Evolutionary conservation across 2,797 vertebrate species (phyloP), one percentile per base, ranked within the genome.

Genomic region (Notoglanidium macrostoma): DNA sequence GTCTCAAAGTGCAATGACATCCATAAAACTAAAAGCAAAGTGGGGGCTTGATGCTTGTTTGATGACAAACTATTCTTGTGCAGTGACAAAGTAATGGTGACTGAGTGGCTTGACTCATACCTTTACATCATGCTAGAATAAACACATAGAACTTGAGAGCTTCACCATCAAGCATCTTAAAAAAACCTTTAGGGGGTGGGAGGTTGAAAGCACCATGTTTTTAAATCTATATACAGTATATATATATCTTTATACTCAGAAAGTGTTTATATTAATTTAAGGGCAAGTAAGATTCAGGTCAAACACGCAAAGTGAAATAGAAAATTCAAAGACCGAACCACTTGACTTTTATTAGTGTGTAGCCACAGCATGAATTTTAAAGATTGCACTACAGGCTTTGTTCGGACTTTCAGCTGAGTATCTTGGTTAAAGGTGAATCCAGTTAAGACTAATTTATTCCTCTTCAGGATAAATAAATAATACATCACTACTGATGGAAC

Each of bases 1-100:
- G 87, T 86, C 87, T 89, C 89, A 90, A 92, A 92, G 90, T 92
- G 92, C 87, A 89, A 87, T 91, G 91, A 90, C 90, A 90, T 90
- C 88, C 88, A 87, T 91, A 91, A 90, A 90, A 87, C 89, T 90
- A 88, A 92, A 92, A 88, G 87, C 87, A 72, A 67, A 78, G 61
- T 79, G 74, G 35, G 79, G 84, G 73, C 74, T 88, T 86, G 78
- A 80, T 86, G 73, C 74, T 88, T 85, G 78, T 79, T 87, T 86
- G 86, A 89, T 86, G 89, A 90, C 87, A 88, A 88, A 87, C 85
- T 91, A 90, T 89, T 92, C 88, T 86, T 87, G 80, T 86, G 74
- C 88, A 88, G 54, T 81, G 40, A 83, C 88, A 92, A 89, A 89
- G 88, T 89, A 89, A 89, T 54, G 40, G 83, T 40, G 80, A 86